Conservation (phyloP, 2,113 vertebrate genomes). For the Myotis yumanensis region DNA sequence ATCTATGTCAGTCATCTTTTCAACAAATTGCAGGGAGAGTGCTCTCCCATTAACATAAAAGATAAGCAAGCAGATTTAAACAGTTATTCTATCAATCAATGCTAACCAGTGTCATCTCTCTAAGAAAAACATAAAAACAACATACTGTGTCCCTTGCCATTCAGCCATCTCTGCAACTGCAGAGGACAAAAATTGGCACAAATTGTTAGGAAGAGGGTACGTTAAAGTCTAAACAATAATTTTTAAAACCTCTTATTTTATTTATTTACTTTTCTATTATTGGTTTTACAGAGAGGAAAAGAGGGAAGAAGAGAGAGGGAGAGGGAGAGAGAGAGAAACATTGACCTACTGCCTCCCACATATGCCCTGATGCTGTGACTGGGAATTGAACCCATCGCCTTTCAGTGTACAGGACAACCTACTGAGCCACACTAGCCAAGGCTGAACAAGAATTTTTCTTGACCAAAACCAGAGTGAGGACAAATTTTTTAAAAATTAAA, state of each 20-base stretch:
- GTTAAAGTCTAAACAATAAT: neutral
- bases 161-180: neutral
- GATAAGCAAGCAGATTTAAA: constrained; percentile 5
- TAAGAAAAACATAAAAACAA: constrained; percentile 18
- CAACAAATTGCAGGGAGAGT: neutral
- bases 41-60: neutral
- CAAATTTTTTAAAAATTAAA: neutral
- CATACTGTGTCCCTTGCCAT: neutral
- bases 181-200: neutral
- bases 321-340: neutral
- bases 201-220: neutral
- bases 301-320: no score
- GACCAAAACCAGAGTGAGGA: neutral
- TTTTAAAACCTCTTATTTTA: neutral
- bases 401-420: no score
- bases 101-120: neutral
- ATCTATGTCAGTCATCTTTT: constrained; percentile 2
- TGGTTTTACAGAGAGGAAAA: neutral
- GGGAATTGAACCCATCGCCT: no score
- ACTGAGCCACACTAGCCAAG: no score
- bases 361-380: no score
- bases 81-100: neutral
- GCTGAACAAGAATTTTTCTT: neutral
- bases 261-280: neutral
- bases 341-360: no score